Conservation (phyloP, 2,113 vertebrate genomes). For the Psophia crepitans region DNA sequence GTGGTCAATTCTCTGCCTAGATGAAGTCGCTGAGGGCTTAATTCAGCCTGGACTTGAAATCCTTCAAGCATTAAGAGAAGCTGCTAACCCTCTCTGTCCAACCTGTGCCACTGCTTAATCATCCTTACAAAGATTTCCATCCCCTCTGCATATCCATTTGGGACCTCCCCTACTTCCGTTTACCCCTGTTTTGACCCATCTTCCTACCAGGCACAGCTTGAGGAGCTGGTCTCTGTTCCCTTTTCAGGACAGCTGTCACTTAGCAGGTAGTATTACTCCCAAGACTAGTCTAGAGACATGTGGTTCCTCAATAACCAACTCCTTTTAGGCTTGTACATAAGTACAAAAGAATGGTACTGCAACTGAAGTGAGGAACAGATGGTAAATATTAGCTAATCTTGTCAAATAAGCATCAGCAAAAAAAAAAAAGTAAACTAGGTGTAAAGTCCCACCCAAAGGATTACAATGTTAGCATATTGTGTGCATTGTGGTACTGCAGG, state of each 20-base stretch:
- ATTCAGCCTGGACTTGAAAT: background rate
- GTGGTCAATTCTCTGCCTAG: background rate
- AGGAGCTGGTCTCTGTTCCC: background rate
- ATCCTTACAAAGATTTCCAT: background rate
- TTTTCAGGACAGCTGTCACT: background rate
- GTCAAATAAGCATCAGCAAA: too few species aligned
- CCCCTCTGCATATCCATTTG: background rate
- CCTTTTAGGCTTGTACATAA: background rate
- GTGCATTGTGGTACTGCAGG: too few species aligned
- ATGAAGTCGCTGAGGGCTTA: background rate
- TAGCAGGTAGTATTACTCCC: background rate
- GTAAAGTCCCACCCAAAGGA: too few species aligned
- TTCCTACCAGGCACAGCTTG: background rate
- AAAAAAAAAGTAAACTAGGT: too few species aligned
- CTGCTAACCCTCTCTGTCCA: fast-evolving
- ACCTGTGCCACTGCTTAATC: background rate
- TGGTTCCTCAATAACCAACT: background rate
- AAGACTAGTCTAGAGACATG: background rate
- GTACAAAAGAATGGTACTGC: background rate
- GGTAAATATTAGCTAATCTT: too few species aligned
- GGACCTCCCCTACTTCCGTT: background rate
- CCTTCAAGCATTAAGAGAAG: background rate
- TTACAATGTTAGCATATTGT: too few species aligned
- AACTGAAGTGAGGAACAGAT: too few species aligned
- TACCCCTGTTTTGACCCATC: background rate